phyloP scores from a whole-genome alignment of 1,140 invertebrate species.

The Aphelenchoides avenae region DNA sequence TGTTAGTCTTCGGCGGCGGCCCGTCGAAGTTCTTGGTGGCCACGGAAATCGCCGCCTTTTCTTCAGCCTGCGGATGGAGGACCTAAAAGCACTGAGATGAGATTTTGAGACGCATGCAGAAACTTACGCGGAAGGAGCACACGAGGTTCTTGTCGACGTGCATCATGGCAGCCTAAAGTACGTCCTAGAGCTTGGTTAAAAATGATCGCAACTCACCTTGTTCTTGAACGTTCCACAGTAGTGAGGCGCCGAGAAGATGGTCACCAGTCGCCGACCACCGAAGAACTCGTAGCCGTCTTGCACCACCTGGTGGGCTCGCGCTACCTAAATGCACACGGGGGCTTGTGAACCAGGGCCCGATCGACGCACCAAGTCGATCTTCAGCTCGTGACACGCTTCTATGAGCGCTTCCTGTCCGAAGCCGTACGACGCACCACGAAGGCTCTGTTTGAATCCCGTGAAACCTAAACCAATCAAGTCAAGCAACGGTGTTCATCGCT shows the following conservation, averaged over 20 bases:
- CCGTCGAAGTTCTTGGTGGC: no score
- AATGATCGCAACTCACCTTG: no score
- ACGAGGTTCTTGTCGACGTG: conserved; percentile 96
- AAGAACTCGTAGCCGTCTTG: conserved; percentile 75
- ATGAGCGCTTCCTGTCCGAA: conserved; percentile 13
- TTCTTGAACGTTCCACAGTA: conserved; percentile 99
- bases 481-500: background rate
- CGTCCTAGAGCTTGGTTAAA: no score
- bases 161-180: conserved; percentile 94
- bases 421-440: conserved; percentile 7
- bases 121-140: conserved; percentile 79
- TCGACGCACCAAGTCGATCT: conserved; percentile 22
- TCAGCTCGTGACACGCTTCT: conserved; percentile 14
- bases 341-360: conserved; percentile 25
- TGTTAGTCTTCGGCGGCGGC: no score
- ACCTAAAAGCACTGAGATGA: no score
- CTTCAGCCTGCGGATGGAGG: no score
- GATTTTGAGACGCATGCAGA: no score
- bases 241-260: conserved; percentile 90
- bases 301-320: conserved; percentile 17
- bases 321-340: conserved; percentile 72
- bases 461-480: no score
- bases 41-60: no score
- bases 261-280: conserved; percentile 89
- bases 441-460: conserved; percentile 11